Evolutionary conservation across 2,888 invertebrate species (phyloP).

Genomic region (Xestia xanthographa): DNA sequence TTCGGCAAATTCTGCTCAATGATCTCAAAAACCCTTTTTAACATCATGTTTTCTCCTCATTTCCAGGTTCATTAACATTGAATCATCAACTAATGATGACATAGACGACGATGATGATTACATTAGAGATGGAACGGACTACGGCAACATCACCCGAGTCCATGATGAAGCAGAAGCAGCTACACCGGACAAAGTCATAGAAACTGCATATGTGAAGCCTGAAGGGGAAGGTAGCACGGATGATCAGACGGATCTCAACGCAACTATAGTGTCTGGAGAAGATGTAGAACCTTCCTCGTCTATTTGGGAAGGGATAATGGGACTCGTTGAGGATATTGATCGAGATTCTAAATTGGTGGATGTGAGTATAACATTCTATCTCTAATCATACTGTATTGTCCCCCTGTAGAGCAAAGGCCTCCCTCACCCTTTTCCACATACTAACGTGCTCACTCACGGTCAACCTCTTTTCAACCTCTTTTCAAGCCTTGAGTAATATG

Average conservation of each 20-base stretch:
- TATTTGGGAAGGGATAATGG: conserved; percentile 86
- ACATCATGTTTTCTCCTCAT: neutral
- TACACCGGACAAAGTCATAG: conserved; percentile 74
- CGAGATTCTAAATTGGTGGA: conserved; percentile 79
- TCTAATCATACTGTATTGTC: neutral
- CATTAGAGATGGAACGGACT: conserved; percentile 86
- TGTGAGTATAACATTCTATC: conserved; percentile 74
- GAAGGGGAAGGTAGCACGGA: conserved; percentile 76
- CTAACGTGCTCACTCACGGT: neutral
- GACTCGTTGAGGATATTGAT: conserved; percentile 84
- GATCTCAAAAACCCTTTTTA: neutral
- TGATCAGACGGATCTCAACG: conserved; percentile 82
- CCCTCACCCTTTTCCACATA: neutral
- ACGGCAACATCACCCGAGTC: conserved; percentile 84
- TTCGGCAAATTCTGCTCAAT: neutral
- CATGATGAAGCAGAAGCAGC: conserved; percentile 77
- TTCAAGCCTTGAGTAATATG: too few species aligned
- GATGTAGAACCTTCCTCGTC: conserved; percentile 81
- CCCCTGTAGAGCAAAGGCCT: neutral
- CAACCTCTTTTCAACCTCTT: neutral
- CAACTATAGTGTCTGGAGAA: conserved; percentile 82
- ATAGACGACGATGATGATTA: conserved; percentile 90
- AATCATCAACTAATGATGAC: conserved; percentile 92
- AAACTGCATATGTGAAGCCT: conserved; percentile 79
- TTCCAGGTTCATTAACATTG: conserved; percentile 92